These are phyloP conservation scores for Orchesella flavescens DNA, from an alignment of 2,888 invertebrate species.

Conservation along the genomic window DNA sequence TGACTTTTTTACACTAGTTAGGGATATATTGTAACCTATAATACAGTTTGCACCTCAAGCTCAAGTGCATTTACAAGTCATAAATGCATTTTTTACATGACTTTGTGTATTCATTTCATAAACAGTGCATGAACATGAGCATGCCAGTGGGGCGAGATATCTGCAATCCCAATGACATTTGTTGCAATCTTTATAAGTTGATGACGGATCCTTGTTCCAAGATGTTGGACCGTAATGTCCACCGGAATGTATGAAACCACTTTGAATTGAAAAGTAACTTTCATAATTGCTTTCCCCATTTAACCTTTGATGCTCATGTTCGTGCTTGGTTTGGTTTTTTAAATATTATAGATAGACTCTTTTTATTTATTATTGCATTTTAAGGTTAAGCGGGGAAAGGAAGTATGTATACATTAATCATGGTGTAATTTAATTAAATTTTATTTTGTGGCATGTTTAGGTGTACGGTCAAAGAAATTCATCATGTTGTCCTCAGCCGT, in stretches of 20 bases:
- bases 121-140: slow-evolving; percentile 49
- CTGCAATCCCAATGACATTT: slow-evolving; percentile 38
- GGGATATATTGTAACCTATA: background rate
- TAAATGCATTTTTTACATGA: background rate
- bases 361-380: no score
- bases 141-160: background rate
- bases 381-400: slow-evolving; percentile 43
- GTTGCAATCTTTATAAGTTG: slow-evolving; percentile 57
- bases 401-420: background rate
- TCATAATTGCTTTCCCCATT: slow-evolving; percentile 30
- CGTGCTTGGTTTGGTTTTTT: slow-evolving; percentile 44
- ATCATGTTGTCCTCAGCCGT: slow-evolving; percentile 62
- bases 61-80: no score
- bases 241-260: slow-evolving; percentile 47
- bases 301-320: slow-evolving; percentile 42
- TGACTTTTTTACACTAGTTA: background rate
- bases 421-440: background rate
- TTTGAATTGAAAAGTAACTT: slow-evolving; percentile 51
- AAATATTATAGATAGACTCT: background rate
- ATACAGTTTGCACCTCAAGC: no score
- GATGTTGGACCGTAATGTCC: slow-evolving; percentile 69
- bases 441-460: slow-evolving; percentile 58
- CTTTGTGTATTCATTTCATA: background rate
- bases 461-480: slow-evolving; percentile 70
- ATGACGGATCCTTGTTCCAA: slow-evolving; percentile 69